phyloP scores from a whole-genome alignment of 2,797 vertebrate genomes.

The Enteromius treurensis region DNA sequence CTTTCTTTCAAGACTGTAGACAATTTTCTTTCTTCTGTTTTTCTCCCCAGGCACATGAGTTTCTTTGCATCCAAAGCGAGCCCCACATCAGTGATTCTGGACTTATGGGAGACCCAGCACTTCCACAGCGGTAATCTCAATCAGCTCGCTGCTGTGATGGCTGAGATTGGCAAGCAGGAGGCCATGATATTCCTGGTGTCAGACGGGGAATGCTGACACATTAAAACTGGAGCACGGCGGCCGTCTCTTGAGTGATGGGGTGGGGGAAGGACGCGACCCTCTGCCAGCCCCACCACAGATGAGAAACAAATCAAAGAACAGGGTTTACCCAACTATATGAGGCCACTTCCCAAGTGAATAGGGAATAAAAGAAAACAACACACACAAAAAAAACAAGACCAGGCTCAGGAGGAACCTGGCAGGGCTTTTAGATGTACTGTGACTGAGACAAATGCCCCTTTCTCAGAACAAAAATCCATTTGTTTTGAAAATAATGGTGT shows the following conservation, averaged over 20 bases:
- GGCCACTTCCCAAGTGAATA: slow-evolving; percentile 46
- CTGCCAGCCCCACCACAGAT: slow-evolving; percentile 57
- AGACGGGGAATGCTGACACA: slow-evolving; percentile 93
- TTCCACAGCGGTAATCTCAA: slow-evolving; percentile 98
- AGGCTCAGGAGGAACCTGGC: slow-evolving; percentile 30
- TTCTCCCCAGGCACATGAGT: slow-evolving; percentile 88
- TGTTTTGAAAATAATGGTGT: slow-evolving; percentile 37
- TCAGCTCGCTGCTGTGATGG: slow-evolving; percentile 94
- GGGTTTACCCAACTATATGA: slow-evolving; percentile 61
- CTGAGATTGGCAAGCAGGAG: slow-evolving; percentile 96
- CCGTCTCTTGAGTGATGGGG: slow-evolving; percentile 19
- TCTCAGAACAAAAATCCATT: slow-evolving; percentile 38
- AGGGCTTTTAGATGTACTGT: slow-evolving; percentile 52
- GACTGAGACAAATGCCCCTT: slow-evolving; percentile 57
- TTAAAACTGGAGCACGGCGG: slow-evolving; percentile 23
- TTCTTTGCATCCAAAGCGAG: slow-evolving; percentile 96
- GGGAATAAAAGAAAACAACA: neutral
- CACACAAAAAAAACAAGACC: slow-evolving; percentile 5
- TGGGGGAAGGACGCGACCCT: slow-evolving; percentile 55
- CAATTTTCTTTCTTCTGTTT: slow-evolving; percentile 23
- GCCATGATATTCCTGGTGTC: slow-evolving; percentile 95
- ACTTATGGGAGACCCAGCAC: slow-evolving; percentile 96
- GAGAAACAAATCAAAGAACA: slow-evolving; percentile 58
- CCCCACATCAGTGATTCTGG: slow-evolving; percentile 96
- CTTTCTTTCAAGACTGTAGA: neutral